Percentiles rank a stretch among this genome's conserved stretches.
Conservation (phyloP, 2,888 invertebrate species). For the Eueremaeus valkanovi region DNA sequence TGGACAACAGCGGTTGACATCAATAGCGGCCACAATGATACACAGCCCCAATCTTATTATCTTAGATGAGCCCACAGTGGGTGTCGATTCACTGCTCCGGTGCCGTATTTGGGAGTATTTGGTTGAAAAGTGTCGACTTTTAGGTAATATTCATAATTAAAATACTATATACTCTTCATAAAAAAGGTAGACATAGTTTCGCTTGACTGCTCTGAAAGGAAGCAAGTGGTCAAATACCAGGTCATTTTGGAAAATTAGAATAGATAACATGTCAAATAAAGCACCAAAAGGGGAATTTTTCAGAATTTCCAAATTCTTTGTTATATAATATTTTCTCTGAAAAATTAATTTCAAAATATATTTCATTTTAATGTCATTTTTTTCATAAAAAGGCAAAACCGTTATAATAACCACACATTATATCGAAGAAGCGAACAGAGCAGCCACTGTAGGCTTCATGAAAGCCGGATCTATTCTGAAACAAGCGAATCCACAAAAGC, state of each 20-base stretch:
- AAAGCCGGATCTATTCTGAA: neutral
- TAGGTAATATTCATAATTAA: too few relatives aligned
- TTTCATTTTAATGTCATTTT: neutral
- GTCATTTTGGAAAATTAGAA: too few relatives aligned
- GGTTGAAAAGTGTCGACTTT: constrained; percentile 30
- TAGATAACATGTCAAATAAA: too few relatives aligned
- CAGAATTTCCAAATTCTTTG: too few relatives aligned
- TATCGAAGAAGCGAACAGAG: constrained; percentile 34
- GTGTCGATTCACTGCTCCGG: constrained; percentile 41
- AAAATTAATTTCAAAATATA: neutral
- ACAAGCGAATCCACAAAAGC: constrained; percentile 10
- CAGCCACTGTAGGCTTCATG: constrained; percentile 23
- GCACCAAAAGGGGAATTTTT: too few relatives aligned
- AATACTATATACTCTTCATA: too few relatives aligned
- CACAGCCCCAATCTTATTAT: constrained; percentile 40
- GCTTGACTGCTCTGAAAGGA: too few relatives aligned
- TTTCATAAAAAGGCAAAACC: constrained; percentile 30
- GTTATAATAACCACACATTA: constrained; percentile 38
- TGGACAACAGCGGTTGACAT: constrained; percentile 40
- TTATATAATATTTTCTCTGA: too few relatives aligned
- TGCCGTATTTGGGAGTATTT: constrained; percentile 40
- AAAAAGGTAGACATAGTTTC: too few relatives aligned
- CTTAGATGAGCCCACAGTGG: constrained; percentile 43
- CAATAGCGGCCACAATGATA: constrained; percentile 39
- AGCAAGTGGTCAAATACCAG: too few relatives aligned